A percentile compares a stretch with the other conserved stretches of the same genome.
phyloP scores from a whole-genome alignment of 2,888 invertebrate species.

The Mythimna pallens region DNA sequence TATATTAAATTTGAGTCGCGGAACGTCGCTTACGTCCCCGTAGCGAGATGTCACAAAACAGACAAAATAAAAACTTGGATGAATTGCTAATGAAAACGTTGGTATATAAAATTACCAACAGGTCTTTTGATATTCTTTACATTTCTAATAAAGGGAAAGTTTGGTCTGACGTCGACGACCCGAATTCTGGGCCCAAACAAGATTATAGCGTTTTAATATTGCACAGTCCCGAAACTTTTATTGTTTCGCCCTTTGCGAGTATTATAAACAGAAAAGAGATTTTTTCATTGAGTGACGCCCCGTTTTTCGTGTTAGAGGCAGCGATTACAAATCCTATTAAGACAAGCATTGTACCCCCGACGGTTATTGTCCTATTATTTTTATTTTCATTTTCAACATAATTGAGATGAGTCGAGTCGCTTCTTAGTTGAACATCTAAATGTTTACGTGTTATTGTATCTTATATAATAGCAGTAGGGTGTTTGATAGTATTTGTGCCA shows the following conservation, averaged over 20 bases:
- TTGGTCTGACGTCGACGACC: constrained; percentile 73
- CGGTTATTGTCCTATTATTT: constrained; percentile 75
- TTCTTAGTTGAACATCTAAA: constrained; percentile 81
- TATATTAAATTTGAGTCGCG: constrained; percentile 79
- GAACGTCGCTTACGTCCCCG: constrained; percentile 64
- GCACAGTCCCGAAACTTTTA: constrained; percentile 85
- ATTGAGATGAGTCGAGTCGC: constrained; percentile 82
- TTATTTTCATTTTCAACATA: constrained; percentile 83
- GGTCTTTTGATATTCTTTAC: constrained; percentile 80
- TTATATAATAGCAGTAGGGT: constrained; percentile 67
- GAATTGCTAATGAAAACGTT: constrained; percentile 84
- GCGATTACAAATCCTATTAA: constrained; percentile 86
- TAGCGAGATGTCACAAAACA: constrained; percentile 68
- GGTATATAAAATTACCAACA: constrained; percentile 79
- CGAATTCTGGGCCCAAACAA: constrained; percentile 76
- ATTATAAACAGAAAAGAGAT: constrained; percentile 83
- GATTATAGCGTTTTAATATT: constrained; percentile 88
- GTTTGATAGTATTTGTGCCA: constrained; percentile 61
- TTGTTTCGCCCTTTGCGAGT: constrained; percentile 82
- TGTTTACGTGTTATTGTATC: constrained; percentile 80
- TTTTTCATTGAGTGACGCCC: constrained; percentile 84
- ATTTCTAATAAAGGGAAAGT: constrained; percentile 84
- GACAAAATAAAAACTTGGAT: constrained; percentile 79
- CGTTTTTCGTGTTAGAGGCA: constrained; percentile 75
- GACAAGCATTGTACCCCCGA: constrained; percentile 75